These are phyloP conservation scores for Sinotaia quadrata DNA, from an alignment of 2,888 invertebrate genomes.

Conservation along the genomic window DNA sequence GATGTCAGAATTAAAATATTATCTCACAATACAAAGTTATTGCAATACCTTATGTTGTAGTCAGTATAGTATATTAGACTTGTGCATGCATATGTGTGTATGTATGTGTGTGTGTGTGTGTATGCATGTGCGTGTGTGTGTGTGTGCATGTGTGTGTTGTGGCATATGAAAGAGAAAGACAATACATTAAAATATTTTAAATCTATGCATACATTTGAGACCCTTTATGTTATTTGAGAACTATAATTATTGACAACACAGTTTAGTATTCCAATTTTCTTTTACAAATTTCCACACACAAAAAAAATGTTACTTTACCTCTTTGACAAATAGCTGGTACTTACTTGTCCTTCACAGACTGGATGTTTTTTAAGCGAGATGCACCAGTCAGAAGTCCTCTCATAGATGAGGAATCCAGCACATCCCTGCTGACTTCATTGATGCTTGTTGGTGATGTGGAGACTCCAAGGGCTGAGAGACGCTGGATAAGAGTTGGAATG, in stretches of 20 bases:
- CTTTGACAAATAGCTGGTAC: too few relatives aligned
- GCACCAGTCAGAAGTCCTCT: constrained; percentile 20
- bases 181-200: not conserved
- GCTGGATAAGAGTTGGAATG: constrained; percentile 38
- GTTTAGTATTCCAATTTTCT: too few relatives aligned
- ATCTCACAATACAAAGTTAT: too few relatives aligned
- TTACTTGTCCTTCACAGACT: constrained; percentile 29
- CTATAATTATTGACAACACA: too few relatives aligned
- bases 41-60: too few relatives aligned
- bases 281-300: too few relatives aligned
- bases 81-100: not conserved
- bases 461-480: constrained; percentile 36
- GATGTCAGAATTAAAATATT: too few relatives aligned
- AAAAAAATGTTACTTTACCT: too few relatives aligned
- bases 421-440: constrained; percentile 8
- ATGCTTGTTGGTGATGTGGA: constrained; percentile 15
- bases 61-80: too few relatives aligned
- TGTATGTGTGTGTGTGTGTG: constrained; percentile 6
- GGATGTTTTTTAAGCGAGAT: constrained; percentile 7
- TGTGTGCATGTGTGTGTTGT: not conserved
- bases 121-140: not conserved
- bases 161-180: not conserved
- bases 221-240: too few relatives aligned
- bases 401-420: constrained; percentile 6
- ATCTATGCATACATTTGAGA: too few relatives aligned